Percentiles rank a stretch among this genome's conserved stretches.
Conservation (phyloP, 2,797 vertebrate species). For the Etheostoma nigrum region DNA sequence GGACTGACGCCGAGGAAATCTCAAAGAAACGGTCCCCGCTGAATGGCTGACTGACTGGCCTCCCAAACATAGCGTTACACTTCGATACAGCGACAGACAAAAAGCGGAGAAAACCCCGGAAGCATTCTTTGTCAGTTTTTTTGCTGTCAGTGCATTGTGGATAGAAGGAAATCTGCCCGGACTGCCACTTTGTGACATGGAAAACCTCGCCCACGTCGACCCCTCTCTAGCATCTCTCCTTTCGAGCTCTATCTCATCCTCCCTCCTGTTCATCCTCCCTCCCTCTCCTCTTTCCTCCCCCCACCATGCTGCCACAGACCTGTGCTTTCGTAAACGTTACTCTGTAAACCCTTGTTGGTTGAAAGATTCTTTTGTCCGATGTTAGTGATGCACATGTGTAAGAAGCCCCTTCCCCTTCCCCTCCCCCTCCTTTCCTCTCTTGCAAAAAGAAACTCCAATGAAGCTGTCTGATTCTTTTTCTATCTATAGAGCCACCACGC, state of each 20-base stretch:
- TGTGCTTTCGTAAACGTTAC: constrained; percentile 96
- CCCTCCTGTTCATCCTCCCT: constrained; percentile 49
- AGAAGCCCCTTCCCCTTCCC: constrained; percentile 70
- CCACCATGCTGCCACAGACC: constrained; percentile 85
- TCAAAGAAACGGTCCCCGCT: constrained; percentile 75
- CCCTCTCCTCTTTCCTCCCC: constrained; percentile 29
- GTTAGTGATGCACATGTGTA: constrained; percentile 96
- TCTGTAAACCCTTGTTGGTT: constrained; percentile 93
- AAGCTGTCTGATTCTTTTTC: constrained; percentile 85
- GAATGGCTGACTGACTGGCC: constrained; percentile 77
- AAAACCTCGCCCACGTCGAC: constrained; percentile 61
- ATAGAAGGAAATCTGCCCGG: constrained; percentile 89
- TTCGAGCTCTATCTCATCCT: constrained; percentile 50
- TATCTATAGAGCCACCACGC: constrained; percentile 79
- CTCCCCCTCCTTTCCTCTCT: constrained; percentile 39
- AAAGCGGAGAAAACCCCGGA: constrained; percentile 69
- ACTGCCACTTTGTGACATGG: constrained; percentile 88
- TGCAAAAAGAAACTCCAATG: constrained; percentile 68
- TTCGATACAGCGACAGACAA: constrained; percentile 28
- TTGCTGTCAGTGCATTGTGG: constrained; percentile 95
- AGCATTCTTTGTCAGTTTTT: too few species aligned
- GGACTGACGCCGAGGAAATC: constrained; percentile 66
- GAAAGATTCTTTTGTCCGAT: constrained; percentile 93
- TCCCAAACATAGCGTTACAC: constrained; percentile 41
- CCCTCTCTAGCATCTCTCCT: constrained; percentile 71